These are phyloP conservation scores for Zoanthus solanderi DNA, from an alignment of 92 coral and sea anemone genomes.

Conservation along the genomic window DNA sequence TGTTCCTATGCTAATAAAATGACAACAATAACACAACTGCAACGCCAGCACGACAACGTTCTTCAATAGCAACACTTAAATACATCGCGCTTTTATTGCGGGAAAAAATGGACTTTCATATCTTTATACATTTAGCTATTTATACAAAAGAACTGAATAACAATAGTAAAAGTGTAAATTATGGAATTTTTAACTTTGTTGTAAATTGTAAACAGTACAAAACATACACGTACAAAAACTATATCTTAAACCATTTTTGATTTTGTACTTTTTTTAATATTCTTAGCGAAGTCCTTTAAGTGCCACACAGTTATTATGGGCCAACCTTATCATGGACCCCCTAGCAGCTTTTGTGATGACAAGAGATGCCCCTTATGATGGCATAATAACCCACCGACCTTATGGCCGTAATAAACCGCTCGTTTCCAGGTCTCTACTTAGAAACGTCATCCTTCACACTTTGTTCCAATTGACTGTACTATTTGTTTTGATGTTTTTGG, in stretches of 20 bases:
- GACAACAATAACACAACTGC: neutral
- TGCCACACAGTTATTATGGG: constrained; percentile 90
- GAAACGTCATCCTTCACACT: constrained; percentile 79
- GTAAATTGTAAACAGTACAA: too few relatives aligned
- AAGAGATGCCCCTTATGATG: constrained; percentile 75
- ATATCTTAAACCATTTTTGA: too few relatives aligned
- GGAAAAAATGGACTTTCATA: neutral
- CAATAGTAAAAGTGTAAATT: too few relatives aligned
- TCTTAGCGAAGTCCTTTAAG: constrained; percentile 84
- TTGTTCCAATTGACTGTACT: constrained; percentile 75
- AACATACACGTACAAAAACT: neutral
- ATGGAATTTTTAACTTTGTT: too few relatives aligned
- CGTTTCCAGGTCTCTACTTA: constrained; percentile 73
- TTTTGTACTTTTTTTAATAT: neutral
- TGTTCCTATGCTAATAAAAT: neutral
- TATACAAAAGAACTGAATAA: neutral
- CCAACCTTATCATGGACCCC: constrained; percentile 88
- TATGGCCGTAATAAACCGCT: constrained; percentile 87
- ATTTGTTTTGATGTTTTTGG: constrained; percentile 73
- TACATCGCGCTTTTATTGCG: neutral
- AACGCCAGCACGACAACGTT: too few relatives aligned
- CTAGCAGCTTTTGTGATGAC: constrained; percentile 81
- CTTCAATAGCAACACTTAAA: too few relatives aligned
- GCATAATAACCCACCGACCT: constrained; percentile 76
- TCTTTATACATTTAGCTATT: too few relatives aligned